phyloP scores from a whole-genome alignment of 2,113 vertebrate species.

The Hystrix brachyura region DNA sequence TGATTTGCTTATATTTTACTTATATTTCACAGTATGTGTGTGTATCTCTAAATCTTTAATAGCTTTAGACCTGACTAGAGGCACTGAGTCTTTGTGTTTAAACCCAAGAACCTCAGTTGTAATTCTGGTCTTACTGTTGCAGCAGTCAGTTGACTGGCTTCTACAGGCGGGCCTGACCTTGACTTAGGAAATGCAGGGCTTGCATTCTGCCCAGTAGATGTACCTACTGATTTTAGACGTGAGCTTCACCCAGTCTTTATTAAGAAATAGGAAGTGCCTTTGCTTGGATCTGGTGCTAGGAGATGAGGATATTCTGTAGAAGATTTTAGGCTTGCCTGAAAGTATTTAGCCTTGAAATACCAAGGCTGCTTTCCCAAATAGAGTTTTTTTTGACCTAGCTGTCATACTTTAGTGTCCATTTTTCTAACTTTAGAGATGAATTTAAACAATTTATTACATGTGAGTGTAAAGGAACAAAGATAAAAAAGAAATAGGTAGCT shows the following conservation, averaged over 20 bases:
- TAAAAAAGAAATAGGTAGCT: conserved; percentile 41
- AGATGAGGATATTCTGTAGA: background rate
- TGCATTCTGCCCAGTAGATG: conserved; percentile 36
- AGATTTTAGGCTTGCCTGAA: background rate
- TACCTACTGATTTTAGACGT: conserved; percentile 45
- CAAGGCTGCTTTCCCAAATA: background rate
- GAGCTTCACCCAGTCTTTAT: conserved; percentile 50
- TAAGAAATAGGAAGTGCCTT: background rate
- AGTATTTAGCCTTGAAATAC: conserved; percentile 62
- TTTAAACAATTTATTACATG: conserved; percentile 55
- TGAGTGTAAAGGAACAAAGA: background rate
- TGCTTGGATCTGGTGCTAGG: background rate
- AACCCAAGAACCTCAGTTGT: conserved; percentile 26
- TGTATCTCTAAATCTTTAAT: conserved; percentile 69
- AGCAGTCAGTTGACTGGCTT: conserved; percentile 73
- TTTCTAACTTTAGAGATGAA: conserved; percentile 60
- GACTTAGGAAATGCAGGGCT: conserved; percentile 69
- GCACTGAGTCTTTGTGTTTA: conserved; percentile 51
- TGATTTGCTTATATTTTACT: conserved; percentile 37
- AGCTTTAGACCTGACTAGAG: conserved; percentile 78
- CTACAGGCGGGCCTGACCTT: conserved; percentile 79
- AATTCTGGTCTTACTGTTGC: conserved; percentile 38
- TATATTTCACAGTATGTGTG: background rate
- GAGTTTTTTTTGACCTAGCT: conserved; percentile 45
- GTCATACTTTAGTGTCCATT: conserved; percentile 35